These are phyloP conservation scores for Notamacropus eugenii DNA, from an alignment of 2,797 vertebrate genomes.

Conservation along the genomic window DNA sequence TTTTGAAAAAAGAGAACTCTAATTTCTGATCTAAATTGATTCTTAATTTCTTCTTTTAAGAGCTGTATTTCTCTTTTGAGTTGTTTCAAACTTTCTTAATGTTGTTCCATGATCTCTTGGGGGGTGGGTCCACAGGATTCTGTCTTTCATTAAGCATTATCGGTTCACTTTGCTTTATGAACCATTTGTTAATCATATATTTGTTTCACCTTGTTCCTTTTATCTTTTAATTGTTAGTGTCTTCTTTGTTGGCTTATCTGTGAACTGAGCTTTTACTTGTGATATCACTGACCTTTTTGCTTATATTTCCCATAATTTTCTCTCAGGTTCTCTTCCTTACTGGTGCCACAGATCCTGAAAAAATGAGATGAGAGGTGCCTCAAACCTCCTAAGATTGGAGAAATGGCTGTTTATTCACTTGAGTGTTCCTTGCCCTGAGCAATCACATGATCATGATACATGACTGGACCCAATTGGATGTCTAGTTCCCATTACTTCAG, in stretches of 20 bases:
- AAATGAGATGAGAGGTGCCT: background rate
- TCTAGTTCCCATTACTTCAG: background rate
- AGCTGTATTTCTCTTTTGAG: background rate
- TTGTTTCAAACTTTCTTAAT: background rate
- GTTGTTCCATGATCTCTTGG: background rate
- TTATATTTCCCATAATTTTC: background rate
- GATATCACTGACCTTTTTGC: background rate
- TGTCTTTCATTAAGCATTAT: background rate
- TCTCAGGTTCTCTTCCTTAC: background rate
- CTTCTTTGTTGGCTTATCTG: background rate
- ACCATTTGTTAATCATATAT: background rate
- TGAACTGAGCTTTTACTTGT: background rate
- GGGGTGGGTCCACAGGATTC: background rate
- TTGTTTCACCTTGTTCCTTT: too few species aligned
- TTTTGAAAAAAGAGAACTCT: background rate
- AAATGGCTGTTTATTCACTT: background rate
- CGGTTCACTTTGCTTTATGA: background rate
- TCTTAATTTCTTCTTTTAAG: background rate
- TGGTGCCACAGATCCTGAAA: background rate
- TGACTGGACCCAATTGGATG: background rate
- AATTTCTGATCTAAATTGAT: background rate
- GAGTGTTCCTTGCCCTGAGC: background rate
- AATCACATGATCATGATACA: background rate
- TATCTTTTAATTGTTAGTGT: background rate
- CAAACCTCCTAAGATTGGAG: background rate